These are phyloP conservation scores for Paradisaea rubra DNA, from an alignment of 2,113 vertebrate species.

Conservation along the genomic window DNA sequence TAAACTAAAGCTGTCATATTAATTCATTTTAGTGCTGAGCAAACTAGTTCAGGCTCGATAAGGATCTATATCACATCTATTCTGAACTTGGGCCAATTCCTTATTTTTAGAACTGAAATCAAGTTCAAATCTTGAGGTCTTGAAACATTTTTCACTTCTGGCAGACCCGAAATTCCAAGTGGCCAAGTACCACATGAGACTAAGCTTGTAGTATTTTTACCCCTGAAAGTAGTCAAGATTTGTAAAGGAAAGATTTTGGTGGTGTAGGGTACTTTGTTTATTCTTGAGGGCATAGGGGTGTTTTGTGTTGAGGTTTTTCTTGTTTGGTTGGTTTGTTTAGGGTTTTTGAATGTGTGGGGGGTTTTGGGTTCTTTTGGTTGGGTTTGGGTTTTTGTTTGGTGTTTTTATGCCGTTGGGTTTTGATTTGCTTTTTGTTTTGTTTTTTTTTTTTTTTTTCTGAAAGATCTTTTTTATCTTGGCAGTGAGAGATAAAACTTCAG, in stretches of 20 bases:
- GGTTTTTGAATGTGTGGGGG: fast-evolving
- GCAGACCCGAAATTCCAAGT: neutral
- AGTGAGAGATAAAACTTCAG: neutral
- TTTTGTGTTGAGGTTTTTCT: neutral
- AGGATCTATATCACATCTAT: neutral
- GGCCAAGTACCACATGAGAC: neutral
- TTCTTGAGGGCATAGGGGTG: neutral
- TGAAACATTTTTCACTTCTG: neutral
- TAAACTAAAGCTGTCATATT: slow-evolving; percentile 4
- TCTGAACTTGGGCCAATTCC: neutral
- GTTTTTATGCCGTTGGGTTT: neutral
- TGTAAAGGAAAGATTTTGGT: neutral
- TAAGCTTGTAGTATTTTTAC: neutral
- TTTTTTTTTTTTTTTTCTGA: neutral
- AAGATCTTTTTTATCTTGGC: neutral
- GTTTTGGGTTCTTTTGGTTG: neutral
- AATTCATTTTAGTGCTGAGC: neutral
- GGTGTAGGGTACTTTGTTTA: fast-evolving
- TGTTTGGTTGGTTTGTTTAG: neutral
- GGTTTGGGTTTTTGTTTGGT: neutral
- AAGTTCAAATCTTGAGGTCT: neutral
- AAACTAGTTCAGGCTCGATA: neutral
- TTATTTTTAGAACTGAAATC: neutral
- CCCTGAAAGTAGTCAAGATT: neutral
- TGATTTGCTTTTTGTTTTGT: neutral